Base-by-base conservation (phyloP, 2,888 invertebrate genomes). In the Biston betularia region DNA sequence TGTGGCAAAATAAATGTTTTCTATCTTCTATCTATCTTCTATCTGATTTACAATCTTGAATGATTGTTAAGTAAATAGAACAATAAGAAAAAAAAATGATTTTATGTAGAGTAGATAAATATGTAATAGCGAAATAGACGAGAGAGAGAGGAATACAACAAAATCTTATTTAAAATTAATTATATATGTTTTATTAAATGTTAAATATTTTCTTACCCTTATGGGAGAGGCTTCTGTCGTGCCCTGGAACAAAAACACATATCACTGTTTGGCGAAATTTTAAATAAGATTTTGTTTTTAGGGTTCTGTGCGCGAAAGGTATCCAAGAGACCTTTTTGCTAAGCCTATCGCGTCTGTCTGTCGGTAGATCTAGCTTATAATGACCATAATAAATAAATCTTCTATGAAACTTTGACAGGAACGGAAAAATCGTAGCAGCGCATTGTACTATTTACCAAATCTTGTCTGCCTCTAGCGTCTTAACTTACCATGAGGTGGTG, bases 181-280 rank as follows among this genome's bases (percentile, higher is more conserved):
- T 12, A 12, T 49, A 11, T 33, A 48, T 11, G 24, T 4, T 48
- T 15, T 6, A 33, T 33, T 33, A 24, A 7, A 10, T 10, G 8
- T 49, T 33, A 49, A 12, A 12, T 14, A 33, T 6, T 14, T 0
- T 45, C 86, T 87, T 83, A 89, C 88, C 86, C 60, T 66, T 34
- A 49, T 69, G 67, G 24, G 73, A 70, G 24, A 85, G 70, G 74
- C 85, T 85, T 82, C 89, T 82, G 15, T 78, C 77, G 74, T 83
- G 81, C 79, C 87, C 89, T 89, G 89, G 10, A 82, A 85, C 63
- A 67, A 77, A 73, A 80, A 81, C 74, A 75, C 55, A 61, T 48
- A 73, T 38, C 38, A 71, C 69, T 60, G 15, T 69, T n/a, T 44
- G 1, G 38, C 5, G 6, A 46, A 46, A 46, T 15, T 61, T 71